Evolutionary conservation across 2,113 vertebrate genomes (phyloP), one percentile per base, ranked within the genome.

Genomic region (Nymphicus hollandicus): DNA sequence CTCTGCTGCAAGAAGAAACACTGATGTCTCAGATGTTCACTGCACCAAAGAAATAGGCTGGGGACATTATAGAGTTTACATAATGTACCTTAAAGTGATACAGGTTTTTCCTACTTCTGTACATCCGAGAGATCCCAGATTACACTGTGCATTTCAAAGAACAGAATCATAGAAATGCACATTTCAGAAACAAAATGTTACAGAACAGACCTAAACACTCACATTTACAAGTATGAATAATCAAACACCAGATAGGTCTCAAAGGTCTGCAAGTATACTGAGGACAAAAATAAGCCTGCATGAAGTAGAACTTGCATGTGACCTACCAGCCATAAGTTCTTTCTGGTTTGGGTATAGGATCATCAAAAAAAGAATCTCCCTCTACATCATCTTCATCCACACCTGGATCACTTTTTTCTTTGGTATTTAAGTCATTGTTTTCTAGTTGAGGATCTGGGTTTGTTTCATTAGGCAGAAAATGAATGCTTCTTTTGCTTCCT

Each of bases 351-450:
- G 99, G 99, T 88, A 99, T 94, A 19, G 99, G 99, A 94, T 99
- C 99, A 24, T 99, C 99, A 69, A 99, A 99, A 97, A 99, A 99
- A 9, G 99, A 99, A 80, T 99, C 99, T 60, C 98, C 99, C 10
- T 99, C 99, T 7, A 88, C 44, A 16, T 97, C 98, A 19, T 98
- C 98, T 7, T 98, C 98, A 39, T 98, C 98, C 41, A 96, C 76
- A 80, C 96, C 63, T 29, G 93, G 65, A 65, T 88, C 97, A 47
- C 81, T 87, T 94, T 86, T 91, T 83, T 97, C 96, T 78, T 95
- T 94, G 92, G 94, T 95, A 81, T 97, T 72, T 35, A 79, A 49
- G 52, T 71, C 49, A 77, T 78, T 46, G 88, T 72, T 78, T 93
- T 94, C 96, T 69, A 97, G 71, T 91, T 98, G 91, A 92, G 92